Evolutionary conservation across 2,888 invertebrate genomes (phyloP).

Genomic region (Pheosia gnoma): DNA sequence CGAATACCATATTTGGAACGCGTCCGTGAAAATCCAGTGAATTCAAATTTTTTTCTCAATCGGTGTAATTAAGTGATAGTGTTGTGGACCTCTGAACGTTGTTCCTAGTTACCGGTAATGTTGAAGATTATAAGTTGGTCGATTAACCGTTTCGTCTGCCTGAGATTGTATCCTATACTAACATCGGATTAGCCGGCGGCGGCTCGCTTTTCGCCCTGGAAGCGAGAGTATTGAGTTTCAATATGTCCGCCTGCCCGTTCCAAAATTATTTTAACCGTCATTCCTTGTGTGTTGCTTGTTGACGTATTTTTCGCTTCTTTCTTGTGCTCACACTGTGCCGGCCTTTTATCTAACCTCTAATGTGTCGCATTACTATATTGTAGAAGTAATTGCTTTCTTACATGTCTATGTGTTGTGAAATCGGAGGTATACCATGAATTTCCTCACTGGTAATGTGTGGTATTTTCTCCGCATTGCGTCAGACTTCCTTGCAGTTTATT

Average conservation of each 20-base stretch:
- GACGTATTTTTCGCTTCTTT: constrained; percentile 47
- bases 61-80: constrained; percentile 72
- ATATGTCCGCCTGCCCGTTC: constrained; percentile 74
- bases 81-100: constrained; percentile 69
- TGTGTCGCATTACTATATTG: constrained; percentile 19
- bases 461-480: constrained; percentile 55
- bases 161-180: constrained; percentile 44
- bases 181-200: constrained; percentile 47
- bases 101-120: constrained; percentile 74
- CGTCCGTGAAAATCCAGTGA: constrained; percentile 64
- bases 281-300: constrained; percentile 50
- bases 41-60: constrained; percentile 52
- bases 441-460: constrained; percentile 18
- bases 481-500: constrained; percentile 33
- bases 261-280: constrained; percentile 68
- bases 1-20: constrained; percentile 61
- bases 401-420: constrained; percentile 16
- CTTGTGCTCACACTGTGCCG: constrained; percentile 40
- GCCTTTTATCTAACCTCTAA: constrained; percentile 69
- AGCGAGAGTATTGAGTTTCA: constrained; percentile 76
- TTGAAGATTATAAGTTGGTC: constrained; percentile 37
- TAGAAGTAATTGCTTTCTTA: constrained; percentile 3
- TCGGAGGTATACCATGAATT: constrained; percentile 20
- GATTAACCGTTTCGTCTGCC: constrained; percentile 50
- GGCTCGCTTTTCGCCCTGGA: constrained; percentile 65